Evolutionary conservation across 2,113 vertebrate genomes (phyloP).

Genomic region (Pelobates fuscus): DNA sequence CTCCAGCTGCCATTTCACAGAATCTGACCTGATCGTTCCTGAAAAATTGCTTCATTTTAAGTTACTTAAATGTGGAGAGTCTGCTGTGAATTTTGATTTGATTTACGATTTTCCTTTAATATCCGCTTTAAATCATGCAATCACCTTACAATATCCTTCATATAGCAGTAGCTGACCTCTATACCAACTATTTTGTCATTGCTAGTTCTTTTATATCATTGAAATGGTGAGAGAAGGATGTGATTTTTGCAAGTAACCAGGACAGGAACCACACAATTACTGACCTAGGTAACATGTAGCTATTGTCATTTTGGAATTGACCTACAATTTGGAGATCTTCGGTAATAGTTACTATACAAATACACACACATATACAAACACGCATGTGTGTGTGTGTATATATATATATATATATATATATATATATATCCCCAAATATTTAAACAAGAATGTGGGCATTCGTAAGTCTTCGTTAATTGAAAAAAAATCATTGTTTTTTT

Average conservation of each 20-base stretch:
- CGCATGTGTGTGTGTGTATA: too few species aligned
- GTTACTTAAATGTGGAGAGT: slow-evolving; percentile 15
- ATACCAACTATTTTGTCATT: neutral
- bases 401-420: too few species aligned
- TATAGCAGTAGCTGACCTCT: neutral
- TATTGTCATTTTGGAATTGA: too few species aligned
- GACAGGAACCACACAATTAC: too few species aligned
- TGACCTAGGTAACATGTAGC: neutral
- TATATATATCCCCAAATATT: too few species aligned
- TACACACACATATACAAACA: too few species aligned
- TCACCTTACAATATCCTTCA: neutral
- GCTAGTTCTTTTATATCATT: neutral
- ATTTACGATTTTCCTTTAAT: slow-evolving; percentile 12
- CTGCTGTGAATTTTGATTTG: slow-evolving; percentile 37
- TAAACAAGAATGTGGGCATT: too few species aligned
- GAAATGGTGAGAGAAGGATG: neutral
- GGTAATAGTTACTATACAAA: too few species aligned
- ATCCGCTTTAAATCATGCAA: neutral
- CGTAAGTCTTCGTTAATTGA: too few species aligned
- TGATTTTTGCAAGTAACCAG: neutral
- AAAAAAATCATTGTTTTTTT: too few species aligned
- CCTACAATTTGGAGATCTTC: too few species aligned
- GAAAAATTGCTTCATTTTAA: slow-evolving; percentile 51
- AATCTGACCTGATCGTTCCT: slow-evolving; percentile 15
- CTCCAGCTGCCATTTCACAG: slow-evolving; percentile 15